These are phyloP conservation scores for Nothobranchius kuhntae DNA, from an alignment of 2,113 vertebrate genomes.

Conservation along the genomic window DNA sequence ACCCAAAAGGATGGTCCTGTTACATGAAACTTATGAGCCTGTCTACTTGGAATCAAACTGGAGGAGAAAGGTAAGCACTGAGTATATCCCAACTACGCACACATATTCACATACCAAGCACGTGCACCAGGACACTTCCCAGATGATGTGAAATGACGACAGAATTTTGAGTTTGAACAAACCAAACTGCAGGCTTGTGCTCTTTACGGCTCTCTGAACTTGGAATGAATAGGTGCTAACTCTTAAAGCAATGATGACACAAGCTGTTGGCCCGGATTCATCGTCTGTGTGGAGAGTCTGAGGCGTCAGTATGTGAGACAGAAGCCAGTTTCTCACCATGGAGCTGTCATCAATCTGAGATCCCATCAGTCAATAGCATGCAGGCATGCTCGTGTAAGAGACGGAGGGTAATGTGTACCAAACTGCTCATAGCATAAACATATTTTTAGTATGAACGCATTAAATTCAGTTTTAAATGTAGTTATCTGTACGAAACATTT, in stretches of 20 bases:
- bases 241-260: conserved; percentile 6
- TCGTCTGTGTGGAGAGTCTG: not conserved
- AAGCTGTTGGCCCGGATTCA: conserved; percentile 1
- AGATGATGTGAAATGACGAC: not conserved
- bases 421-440: conserved; percentile 3
- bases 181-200: not conserved
- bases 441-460: too few species aligned
- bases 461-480: too few species aligned
- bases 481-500: too few species aligned
- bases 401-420: not conserved
- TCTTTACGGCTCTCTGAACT: not conserved
- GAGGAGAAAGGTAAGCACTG: conserved; percentile 35
- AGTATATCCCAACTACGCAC: conserved; percentile 34
- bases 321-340: conserved; percentile 15
- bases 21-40: conserved; percentile 60
- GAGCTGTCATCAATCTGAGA: conserved; percentile 24
- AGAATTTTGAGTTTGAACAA: accelerated
- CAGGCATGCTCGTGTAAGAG: not conserved
- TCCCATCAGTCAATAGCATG: conserved; percentile 42
- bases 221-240: not conserved
- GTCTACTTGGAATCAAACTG: conserved; percentile 40
- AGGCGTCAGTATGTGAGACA: not conserved
- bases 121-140: not conserved
- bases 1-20: conserved; percentile 44
- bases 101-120: conserved; percentile 36